phyloP scores from a whole-genome alignment of 2,888 invertebrate species.

The Panzeria rudis region DNA sequence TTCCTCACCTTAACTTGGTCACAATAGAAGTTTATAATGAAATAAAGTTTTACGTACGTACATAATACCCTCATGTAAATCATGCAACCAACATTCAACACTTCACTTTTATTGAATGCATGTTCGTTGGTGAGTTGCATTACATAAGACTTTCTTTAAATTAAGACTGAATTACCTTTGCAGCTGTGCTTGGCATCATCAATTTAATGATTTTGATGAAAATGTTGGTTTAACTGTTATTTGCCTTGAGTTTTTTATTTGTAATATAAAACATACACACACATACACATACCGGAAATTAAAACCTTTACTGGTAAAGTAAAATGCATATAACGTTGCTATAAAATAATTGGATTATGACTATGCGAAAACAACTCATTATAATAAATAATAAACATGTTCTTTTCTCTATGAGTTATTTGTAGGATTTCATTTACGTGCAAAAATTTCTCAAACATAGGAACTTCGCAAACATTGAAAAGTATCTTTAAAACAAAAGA shows the following conservation, averaged over 20 bases:
- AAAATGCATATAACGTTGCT: background rate
- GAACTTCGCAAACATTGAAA: no score
- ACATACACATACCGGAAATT: slow-evolving; percentile 60
- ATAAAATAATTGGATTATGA: slow-evolving; percentile 21
- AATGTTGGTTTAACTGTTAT: slow-evolving; percentile 22
- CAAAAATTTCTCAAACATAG: background rate
- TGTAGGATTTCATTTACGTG: background rate
- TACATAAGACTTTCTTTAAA: background rate
- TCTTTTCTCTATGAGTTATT: background rate
- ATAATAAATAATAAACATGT: no score
- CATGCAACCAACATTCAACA: slow-evolving; percentile 42
- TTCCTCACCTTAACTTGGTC: background rate
- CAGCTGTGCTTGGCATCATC: slow-evolving; percentile 28
- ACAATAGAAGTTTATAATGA: background rate
- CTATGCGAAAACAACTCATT: slow-evolving; percentile 1
- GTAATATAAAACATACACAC: slow-evolving; percentile 47
- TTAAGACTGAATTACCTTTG: background rate
- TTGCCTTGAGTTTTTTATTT: slow-evolving; percentile 31
- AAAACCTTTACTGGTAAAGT: slow-evolving; percentile 20
- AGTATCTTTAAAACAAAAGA: no score
- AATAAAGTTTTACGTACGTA: background rate
- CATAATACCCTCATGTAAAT: background rate
- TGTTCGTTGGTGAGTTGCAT: background rate
- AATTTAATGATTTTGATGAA: slow-evolving; percentile 15
- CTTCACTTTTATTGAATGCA: slow-evolving; percentile 35